Conservation (phyloP, 2,888 invertebrate genomes). For the Acrobeloides nanus region DNA sequence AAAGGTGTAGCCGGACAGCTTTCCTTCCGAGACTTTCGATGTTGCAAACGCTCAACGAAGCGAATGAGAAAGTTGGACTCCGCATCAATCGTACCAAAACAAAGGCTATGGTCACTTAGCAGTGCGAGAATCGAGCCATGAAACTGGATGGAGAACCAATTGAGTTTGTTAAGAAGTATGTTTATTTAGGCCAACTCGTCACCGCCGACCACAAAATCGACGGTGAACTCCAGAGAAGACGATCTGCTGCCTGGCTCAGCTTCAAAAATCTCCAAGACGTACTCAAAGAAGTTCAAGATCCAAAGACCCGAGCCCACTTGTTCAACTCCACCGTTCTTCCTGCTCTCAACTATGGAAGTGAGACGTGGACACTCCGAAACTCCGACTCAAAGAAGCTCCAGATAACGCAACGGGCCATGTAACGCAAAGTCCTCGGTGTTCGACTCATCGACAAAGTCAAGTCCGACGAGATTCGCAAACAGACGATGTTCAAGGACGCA, state of each 20-base stretch:
- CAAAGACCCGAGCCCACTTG: background rate
- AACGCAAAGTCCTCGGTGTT: constrained; percentile 1
- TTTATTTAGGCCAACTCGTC: constrained; percentile 11
- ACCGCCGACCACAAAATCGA: background rate
- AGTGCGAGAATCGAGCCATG: background rate
- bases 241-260: constrained; percentile 10
- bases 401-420: constrained; percentile 4
- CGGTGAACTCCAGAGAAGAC: constrained; percentile 9
- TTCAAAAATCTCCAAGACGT: constrained; percentile 5
- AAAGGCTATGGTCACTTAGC: constrained; percentile 11
- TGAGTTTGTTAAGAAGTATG: constrained; percentile 6
- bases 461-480: background rate
- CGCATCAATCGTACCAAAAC: constrained; percentile 20
- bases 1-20: too few relatives aligned
- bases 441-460: background rate
- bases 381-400: background rate
- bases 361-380: constrained; percentile 5
- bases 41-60: constrained; percentile 9
- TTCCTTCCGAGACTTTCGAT: too few relatives aligned
- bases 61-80: constrained; percentile 9
- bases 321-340: constrained; percentile 8
- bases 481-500: background rate
- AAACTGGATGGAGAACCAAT: background rate
- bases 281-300: background rate
- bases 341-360: constrained; percentile 2